Evolutionary conservation across 2,113 vertebrate genomes (phyloP).

Genomic region (Rhinoptilus africanus): DNA sequence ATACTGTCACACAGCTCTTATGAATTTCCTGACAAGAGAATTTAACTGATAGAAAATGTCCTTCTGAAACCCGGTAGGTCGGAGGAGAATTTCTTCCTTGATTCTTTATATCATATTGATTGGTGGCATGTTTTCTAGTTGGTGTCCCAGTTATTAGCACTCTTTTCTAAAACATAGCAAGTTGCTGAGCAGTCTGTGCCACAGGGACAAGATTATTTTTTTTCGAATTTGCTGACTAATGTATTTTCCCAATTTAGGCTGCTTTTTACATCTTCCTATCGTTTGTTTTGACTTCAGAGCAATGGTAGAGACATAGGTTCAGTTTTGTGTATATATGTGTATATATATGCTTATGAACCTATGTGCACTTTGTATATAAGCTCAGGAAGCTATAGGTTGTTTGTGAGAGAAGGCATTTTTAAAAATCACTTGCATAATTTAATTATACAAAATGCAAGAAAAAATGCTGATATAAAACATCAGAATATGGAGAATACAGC

Average conservation of each 20-base stretch:
- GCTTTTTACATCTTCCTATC: not conserved
- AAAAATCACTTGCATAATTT: not conserved
- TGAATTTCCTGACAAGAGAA: not conserved
- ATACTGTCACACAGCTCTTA: not conserved
- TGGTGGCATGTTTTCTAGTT: not conserved
- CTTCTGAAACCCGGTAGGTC: no score
- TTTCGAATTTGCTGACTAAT: not conserved
- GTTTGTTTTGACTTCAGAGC: not conserved
- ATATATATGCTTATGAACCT: not conserved
- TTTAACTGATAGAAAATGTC: not conserved
- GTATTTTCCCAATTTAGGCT: not conserved
- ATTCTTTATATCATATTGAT: not conserved
- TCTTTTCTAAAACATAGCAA: not conserved
- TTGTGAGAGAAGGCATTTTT: not conserved
- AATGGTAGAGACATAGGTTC: not conserved
- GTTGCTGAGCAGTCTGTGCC: not conserved
- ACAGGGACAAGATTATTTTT: not conserved
- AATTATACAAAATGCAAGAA: not conserved
- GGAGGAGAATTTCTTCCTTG: not conserved
- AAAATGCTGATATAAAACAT: not conserved
- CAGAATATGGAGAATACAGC: not conserved
- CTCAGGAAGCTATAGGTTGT: not conserved
- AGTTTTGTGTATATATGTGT: not conserved
- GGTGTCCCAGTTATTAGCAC: not conserved
- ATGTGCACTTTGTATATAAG: not conserved